Percentiles rank a stretch among this genome's conserved stretches.
Conservation (phyloP, 2,888 invertebrate species). For the Andrena bicolor region DNA sequence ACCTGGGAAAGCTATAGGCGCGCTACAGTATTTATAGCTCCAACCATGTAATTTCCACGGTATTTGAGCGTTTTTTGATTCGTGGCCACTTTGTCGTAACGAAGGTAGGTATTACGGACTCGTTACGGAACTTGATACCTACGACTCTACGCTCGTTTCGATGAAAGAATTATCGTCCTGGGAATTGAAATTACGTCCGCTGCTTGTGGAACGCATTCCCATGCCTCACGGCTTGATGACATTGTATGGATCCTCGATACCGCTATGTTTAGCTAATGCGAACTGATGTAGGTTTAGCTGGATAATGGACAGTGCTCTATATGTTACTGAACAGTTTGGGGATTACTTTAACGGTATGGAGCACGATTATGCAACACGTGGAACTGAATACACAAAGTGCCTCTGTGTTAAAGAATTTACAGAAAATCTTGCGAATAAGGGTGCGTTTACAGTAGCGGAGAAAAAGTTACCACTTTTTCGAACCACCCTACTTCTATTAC, state of each 20-base stretch:
- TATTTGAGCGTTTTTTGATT: slow-evolving; percentile 6
- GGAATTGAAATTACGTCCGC: neutral
- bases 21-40: neutral
- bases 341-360: no score
- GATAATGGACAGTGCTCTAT: no score
- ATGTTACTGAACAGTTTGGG: no score
- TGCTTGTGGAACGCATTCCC: neutral
- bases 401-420: no score
- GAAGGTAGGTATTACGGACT: slow-evolving; percentile 21
- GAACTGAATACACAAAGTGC: no score
- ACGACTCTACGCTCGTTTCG: neutral
- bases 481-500: no score
- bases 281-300: no score
- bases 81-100: neutral
- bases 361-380: no score
- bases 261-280: no score
- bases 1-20: neutral
- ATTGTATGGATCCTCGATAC: neutral
- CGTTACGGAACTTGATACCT: neutral
- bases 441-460: no score
- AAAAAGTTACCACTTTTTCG: no score
- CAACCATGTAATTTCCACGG: slow-evolving; percentile 21
- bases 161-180: slow-evolving; percentile 5
- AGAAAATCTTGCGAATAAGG: no score
- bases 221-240: neutral